A percentile compares a stretch with the other conserved stretches of the same genome.
phyloP scores from a whole-genome alignment of 2,888 invertebrate species.

The Pyralis farinalis region DNA sequence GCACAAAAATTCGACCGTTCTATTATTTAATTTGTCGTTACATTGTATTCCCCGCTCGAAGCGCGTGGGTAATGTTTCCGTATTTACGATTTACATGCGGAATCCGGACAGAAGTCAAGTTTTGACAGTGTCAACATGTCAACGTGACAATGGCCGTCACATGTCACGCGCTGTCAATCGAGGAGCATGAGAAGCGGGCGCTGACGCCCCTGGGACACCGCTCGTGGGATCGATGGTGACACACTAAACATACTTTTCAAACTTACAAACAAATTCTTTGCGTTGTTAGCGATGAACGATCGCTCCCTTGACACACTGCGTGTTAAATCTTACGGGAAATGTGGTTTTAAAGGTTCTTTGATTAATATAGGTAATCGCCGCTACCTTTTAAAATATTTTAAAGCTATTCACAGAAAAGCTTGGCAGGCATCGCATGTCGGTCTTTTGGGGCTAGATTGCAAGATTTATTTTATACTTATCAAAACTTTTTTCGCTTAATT shows the following conservation, averaged over 20 bases:
- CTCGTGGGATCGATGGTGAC: constrained; percentile 50
- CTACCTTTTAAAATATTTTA: constrained; percentile 4
- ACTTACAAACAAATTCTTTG: constrained; percentile 49
- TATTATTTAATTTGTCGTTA: constrained; percentile 78
- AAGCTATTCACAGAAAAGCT: background rate
- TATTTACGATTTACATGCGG: constrained; percentile 70
- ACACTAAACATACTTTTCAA: constrained; percentile 40
- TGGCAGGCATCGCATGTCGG: background rate
- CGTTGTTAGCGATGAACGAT: constrained; percentile 54
- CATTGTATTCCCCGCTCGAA: constrained; percentile 49
- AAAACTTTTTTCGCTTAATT: constrained; percentile 36
- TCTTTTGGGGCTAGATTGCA: background rate
- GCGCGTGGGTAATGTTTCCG: constrained; percentile 67
- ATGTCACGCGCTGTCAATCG: constrained; percentile 72
- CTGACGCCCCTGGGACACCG: constrained; percentile 36
- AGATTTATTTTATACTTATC: constrained; percentile 6
- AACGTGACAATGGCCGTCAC: constrained; percentile 72
- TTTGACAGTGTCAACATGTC: constrained; percentile 78
- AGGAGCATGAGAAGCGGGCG: constrained; percentile 69
- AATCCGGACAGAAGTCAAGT: constrained; percentile 78
- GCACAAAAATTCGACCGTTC: constrained; percentile 55
- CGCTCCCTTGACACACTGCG: constrained; percentile 45
- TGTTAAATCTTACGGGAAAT: constrained; percentile 13
- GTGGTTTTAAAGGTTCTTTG: constrained; percentile 13
- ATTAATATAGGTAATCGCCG: constrained; percentile 15